These are phyloP conservation scores for Odontomachus brunneus DNA, from an alignment of 1,140 invertebrate species.

Conservation along the genomic window DNA sequence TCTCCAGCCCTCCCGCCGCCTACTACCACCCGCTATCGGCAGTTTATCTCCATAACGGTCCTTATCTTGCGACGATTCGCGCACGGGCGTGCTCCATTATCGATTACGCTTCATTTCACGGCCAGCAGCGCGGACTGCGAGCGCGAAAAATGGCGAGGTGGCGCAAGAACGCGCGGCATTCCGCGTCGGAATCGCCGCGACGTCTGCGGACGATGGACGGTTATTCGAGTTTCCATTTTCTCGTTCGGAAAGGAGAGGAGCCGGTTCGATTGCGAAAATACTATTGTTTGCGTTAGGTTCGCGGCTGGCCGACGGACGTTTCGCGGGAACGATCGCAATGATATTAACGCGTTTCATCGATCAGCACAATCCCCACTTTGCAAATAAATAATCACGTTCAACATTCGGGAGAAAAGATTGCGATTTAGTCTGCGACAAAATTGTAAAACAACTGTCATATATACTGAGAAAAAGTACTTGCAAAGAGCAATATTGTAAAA, in stretches of 20 bases:
- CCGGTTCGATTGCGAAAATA: background rate
- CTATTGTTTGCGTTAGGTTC: background rate
- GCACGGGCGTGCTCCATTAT: conserved; percentile 72
- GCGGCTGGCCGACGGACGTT: background rate
- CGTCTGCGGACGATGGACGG: conserved; percentile 63
- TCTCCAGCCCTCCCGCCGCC: too few species aligned
- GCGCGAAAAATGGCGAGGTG: background rate
- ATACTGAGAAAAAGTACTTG: too few species aligned
- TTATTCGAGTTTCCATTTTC: conserved; percentile 66
- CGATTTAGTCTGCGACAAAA: too few species aligned
- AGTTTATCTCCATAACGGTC: conserved; percentile 73
- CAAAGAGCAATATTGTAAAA: too few species aligned
- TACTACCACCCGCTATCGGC: conserved; percentile 25
- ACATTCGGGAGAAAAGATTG: too few species aligned
- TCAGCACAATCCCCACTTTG: background rate
- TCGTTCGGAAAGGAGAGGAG: conserved; percentile 22
- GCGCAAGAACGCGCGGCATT: conserved; percentile 58
- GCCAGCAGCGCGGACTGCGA: conserved; percentile 33
- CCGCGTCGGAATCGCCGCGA: conserved; percentile 57
- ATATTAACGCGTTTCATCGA: background rate
- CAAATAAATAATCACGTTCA: background rate
- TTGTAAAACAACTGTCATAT: too few species aligned
- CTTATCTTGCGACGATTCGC: conserved; percentile 72
- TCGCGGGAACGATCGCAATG: background rate
- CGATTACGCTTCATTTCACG: conserved; percentile 75